Base-by-base conservation (phyloP, 2,797 vertebrate species). In the Xerus rutilus region DNA sequence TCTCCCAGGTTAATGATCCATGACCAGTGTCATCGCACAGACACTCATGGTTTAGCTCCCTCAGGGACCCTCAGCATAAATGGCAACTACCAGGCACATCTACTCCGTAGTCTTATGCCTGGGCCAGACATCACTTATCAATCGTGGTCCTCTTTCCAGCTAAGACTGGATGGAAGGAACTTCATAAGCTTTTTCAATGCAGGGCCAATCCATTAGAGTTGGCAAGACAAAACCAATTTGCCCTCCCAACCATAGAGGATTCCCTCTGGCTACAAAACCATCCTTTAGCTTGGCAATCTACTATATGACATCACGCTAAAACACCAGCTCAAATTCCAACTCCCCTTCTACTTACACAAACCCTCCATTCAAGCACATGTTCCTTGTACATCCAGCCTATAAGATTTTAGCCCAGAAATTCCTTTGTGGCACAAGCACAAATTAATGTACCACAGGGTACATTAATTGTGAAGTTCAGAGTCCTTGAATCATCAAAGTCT, bases 51-150 rank as follows among this genome's bases (percentile, higher is more conserved):
- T 30, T 72, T 25, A 45, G 25, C 30, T 47, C 35, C 25, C 49
- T 79, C 77, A 21, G 43, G 62, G 67, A 54, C 59, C 82, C 81
- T 84, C 45, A 17, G 39, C 39, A 62, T 28, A 15, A 15, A n/a
- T 35, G 25, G 72, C 45, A 76, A 79, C 94, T 20, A 45, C 32
- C 21, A 1, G 10, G 59, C 57, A 9, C 20, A 73, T 3, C 72
- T 35, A 49, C 57, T 32, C 2, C 20, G 59, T 39, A 67, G 73
- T 65, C n/a, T 43, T 64, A 13, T 23, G 43, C 72, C 89, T 30
- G 35, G 21, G 47, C 64, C 84, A 97, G 94, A 93, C 84, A 83
- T 83, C 30, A 52, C 74, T 78, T 82, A 93, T 93, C 69, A 78
- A 57, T 93, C 81, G 17, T 6, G 13, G 2, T 25, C 18, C 30